phyloP scores from a whole-genome alignment of 2,888 invertebrate genomes.

The Hemistola chrysoprasaria region DNA sequence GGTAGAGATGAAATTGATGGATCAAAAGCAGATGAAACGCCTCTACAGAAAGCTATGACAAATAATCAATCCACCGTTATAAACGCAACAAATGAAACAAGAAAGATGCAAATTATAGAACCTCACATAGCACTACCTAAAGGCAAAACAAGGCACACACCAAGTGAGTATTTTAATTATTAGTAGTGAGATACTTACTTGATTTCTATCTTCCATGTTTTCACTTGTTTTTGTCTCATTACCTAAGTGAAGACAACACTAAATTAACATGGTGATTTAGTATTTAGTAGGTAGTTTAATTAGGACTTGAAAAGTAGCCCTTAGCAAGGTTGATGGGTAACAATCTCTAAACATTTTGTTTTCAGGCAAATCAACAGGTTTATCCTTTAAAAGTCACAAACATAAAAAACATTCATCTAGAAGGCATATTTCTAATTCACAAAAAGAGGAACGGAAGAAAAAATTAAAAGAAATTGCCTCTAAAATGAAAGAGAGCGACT shows the following conservation, averaged over 20 bases:
- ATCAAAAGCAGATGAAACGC: slow-evolving; percentile 17
- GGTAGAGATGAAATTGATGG: slow-evolving; percentile 45
- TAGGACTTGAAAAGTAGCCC: no score
- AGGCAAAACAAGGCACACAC: slow-evolving; percentile 35
- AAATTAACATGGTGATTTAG: no score
- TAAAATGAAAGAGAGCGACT: slow-evolving; percentile 46
- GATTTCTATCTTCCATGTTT: no score
- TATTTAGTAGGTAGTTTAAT: no score
- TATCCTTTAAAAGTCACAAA: slow-evolving; percentile 40
- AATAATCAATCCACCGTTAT: slow-evolving; percentile 20
- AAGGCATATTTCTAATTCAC: slow-evolving; percentile 46
- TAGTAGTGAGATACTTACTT: slow-evolving; percentile 45
- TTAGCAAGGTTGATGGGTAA: no score
- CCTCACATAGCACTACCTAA: slow-evolving; percentile 43
- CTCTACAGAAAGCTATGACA: background rate
- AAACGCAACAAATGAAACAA: slow-evolving; percentile 28
- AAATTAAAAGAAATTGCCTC: slow-evolving; percentile 76
- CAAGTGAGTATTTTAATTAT: slow-evolving; percentile 42
- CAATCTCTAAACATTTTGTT: background rate
- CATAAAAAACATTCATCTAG: slow-evolving; percentile 43
- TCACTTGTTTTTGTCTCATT: no score
- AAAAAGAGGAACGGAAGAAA: slow-evolving; percentile 72
- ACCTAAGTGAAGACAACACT: no score
- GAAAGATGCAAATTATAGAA: slow-evolving; percentile 56
- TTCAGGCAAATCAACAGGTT: slow-evolving; percentile 45